A percentile compares a stretch with the other conserved stretches of the same genome.
These are phyloP conservation scores for Motacilla tschutschensis DNA, from an alignment of 2,113 vertebrate genomes.

Conservation along the genomic window DNA sequence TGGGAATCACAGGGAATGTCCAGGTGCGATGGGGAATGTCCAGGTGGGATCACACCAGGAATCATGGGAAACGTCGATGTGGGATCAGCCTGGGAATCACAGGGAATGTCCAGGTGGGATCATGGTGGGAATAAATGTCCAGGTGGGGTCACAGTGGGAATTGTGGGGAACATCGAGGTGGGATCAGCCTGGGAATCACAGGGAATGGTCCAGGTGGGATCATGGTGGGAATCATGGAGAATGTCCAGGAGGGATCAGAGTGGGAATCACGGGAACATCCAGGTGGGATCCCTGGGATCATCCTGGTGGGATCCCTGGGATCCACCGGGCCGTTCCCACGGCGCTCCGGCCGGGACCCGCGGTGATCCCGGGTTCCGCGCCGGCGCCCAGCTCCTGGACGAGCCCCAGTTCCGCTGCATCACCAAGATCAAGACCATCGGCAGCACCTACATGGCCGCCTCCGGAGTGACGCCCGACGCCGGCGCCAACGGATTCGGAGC, in stretches of 20 bases:
- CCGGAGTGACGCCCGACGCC: conserved; percentile 83
- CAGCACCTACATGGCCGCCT: conserved; percentile 95
- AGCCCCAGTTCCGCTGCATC: conserved; percentile 91
- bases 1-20: background rate
- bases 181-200: background rate
- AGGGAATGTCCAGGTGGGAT: no score
- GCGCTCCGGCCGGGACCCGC: background rate
- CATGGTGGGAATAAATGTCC: background rate
- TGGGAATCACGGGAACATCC: no score
- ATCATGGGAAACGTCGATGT: no score
- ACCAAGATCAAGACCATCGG: conserved; percentile 97
- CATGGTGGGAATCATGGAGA: rapidly evolving
- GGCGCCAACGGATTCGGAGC: conserved; percentile 78
- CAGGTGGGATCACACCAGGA: no score
- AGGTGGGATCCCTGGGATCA: background rate
- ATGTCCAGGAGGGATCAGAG: background rate
- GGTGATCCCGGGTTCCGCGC: rapidly evolving
- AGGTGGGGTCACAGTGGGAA: rapidly evolving
- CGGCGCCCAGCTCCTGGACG: conserved; percentile 83
- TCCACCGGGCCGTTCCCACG: rapidly evolving
- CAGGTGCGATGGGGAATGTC: no score
- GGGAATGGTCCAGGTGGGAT: background rate
- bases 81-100: no score
- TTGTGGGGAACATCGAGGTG: background rate
- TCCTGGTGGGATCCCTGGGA: background rate